Percentiles rank a stretch among this genome's conserved stretches.
These are phyloP conservation scores for Temnothorax curvispinosus DNA, from an alignment of 1,140 invertebrate genomes.

Conservation along the genomic window DNA sequence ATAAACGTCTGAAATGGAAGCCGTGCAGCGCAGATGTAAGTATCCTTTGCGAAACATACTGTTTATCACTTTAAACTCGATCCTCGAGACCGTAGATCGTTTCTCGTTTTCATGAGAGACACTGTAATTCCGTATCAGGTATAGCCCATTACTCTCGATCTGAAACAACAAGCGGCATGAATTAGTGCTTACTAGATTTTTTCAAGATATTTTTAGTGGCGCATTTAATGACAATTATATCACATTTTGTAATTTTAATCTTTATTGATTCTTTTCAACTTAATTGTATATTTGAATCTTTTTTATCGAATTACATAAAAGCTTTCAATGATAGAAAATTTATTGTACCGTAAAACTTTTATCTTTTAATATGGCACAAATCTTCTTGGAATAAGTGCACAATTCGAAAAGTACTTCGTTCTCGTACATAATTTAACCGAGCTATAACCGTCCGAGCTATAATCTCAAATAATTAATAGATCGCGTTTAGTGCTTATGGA, in stretches of 20 bases:
- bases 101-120: constrained; percentile 65
- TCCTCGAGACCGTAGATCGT: constrained; percentile 74
- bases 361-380: neutral
- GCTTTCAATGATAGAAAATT: neutral
- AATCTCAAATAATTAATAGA: constrained; percentile 35
- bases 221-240: neutral
- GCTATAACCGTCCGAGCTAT: neutral
- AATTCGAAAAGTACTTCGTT: neutral
- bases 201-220: neutral
- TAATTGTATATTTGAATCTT: neutral
- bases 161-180: constrained; percentile 10
- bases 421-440: neutral
- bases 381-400: neutral
- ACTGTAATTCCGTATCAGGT: constrained; percentile 61
- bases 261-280: neutral
- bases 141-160: constrained; percentile 68
- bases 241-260: neutral
- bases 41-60: constrained; percentile 78
- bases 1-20: constrained; percentile 80
- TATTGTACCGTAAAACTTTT: neutral
- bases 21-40: constrained; percentile 80
- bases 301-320: neutral
- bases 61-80: constrained; percentile 79
- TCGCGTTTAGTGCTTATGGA: neutral
- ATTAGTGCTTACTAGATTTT: neutral